These are phyloP conservation scores for Sphaerodactylus townsendi DNA, from an alignment of 2,113 vertebrate genomes.

Conservation along the genomic window DNA sequence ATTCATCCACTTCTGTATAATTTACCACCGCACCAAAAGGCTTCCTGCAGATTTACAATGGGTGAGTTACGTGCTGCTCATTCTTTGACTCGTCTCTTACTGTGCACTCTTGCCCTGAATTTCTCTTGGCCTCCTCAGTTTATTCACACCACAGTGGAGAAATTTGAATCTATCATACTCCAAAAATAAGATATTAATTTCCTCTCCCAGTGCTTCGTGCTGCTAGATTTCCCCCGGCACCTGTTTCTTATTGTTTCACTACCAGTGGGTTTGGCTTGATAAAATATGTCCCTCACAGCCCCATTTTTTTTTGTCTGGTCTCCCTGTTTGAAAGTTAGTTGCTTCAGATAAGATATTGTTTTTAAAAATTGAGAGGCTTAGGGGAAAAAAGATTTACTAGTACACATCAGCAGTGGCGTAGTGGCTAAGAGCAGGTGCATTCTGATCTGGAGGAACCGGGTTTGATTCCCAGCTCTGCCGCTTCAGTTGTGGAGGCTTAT, in stretches of 20 bases:
- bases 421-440: no score
- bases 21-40: constrained; percentile 57
- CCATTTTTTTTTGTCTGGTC: neutral
- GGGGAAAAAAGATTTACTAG: no score
- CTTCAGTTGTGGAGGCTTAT: no score
- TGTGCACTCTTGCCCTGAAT: constrained; percentile 38
- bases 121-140: constrained; percentile 51
- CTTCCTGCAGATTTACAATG: constrained; percentile 60
- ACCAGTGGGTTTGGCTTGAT: neutral
- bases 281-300: no score
- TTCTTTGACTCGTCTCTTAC: constrained; percentile 53
- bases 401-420: no score
- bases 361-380: no score
- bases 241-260: constrained; percentile 21
- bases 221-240: constrained; percentile 6
- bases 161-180: constrained; percentile 7
- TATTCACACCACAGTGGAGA: constrained; percentile 40
- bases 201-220: constrained; percentile 14
- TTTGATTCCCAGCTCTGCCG: no score
- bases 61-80: constrained; percentile 56
- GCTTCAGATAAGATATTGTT: neutral
- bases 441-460: no score
- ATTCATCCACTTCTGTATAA: constrained; percentile 61
- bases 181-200: neutral
- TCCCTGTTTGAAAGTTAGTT: neutral